A percentile compares a stretch with the other conserved stretches of the same genome.
Evolutionary conservation across 2,113 vertebrate genomes (phyloP).

Genomic region (Oxygymnocypris stewartii): DNA sequence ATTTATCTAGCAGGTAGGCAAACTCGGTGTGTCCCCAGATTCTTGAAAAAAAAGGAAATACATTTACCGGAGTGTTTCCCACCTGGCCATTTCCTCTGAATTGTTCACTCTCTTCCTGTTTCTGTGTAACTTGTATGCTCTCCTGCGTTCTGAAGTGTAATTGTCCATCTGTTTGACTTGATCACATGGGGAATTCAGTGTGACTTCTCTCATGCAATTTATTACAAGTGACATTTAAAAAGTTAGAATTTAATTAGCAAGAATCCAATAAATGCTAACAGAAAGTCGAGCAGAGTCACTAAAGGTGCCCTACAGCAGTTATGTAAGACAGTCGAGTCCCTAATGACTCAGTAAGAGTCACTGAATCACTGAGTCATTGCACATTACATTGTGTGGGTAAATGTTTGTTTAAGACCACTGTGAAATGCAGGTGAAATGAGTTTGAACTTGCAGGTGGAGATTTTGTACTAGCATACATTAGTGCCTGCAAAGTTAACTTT

Average conservation of each 20-base stretch:
- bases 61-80: neutral
- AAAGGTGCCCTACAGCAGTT: constrained; percentile 22
- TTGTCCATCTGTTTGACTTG: constrained; percentile 40
- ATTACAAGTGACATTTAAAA: constrained; percentile 46
- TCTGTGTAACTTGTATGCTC: neutral
- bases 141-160: neutral
- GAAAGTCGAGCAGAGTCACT: constrained; percentile 34
- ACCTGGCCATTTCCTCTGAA: constrained; percentile 48
- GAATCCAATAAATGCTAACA: constrained; percentile 41
- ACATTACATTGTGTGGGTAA: constrained; percentile 22
- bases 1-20: constrained; percentile 26
- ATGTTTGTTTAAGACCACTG: constrained; percentile 36
- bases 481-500: constrained; percentile 15
- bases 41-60: neutral
- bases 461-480: constrained; percentile 19
- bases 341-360: constrained; percentile 11
- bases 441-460: constrained; percentile 27
- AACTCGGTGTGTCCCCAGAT: neutral
- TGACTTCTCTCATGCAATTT: constrained; percentile 19
- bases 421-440: constrained; percentile 14
- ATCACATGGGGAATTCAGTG: constrained; percentile 29
- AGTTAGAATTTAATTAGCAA: constrained; percentile 21
- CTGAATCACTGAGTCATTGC: constrained; percentile 21
- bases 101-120: constrained; percentile 27
- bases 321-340: neutral